Conservation (phyloP, 2,113 vertebrate genomes). For the Numida meleagris region DNA sequence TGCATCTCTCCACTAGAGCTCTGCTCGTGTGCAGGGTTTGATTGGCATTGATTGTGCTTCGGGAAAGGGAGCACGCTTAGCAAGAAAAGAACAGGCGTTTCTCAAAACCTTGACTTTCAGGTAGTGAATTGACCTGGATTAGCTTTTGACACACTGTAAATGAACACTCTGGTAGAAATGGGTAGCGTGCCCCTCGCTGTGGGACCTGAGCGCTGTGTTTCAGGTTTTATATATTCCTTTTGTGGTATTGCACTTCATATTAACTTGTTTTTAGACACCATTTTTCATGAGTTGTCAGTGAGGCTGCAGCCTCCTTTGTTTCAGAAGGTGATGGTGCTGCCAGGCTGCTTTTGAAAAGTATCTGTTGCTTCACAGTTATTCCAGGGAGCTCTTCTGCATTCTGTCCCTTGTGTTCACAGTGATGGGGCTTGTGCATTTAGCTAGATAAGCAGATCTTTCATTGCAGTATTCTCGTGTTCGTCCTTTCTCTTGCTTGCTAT, state of each 20-base stretch:
- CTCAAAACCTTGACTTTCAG: constrained; percentile 54
- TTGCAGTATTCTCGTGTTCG: constrained; percentile 49
- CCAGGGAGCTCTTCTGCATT: constrained; percentile 45
- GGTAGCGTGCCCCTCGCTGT: neutral
- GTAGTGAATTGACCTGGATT: constrained; percentile 65
- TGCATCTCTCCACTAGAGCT: constrained; percentile 63
- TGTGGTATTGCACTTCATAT: constrained; percentile 28
- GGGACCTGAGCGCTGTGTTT: neutral
- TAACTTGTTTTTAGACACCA: constrained; percentile 54
- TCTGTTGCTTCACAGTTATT: constrained; percentile 52
- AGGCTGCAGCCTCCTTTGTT: constrained; percentile 38
- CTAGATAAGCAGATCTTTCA: constrained; percentile 63
- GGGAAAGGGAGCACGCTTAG: constrained; percentile 44
- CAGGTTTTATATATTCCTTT: constrained; percentile 33
- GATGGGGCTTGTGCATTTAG: constrained; percentile 35
- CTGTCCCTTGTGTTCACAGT: constrained; percentile 2
- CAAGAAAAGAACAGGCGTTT: constrained; percentile 51
- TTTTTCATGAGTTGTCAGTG: constrained; percentile 51
- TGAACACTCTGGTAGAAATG: constrained; percentile 36
- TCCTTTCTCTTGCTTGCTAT: constrained; percentile 43
- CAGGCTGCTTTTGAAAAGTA: constrained; percentile 32
- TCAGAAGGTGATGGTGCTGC: constrained; percentile 14
- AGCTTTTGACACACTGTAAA: constrained; percentile 63
- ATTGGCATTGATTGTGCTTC: constrained; percentile 69
- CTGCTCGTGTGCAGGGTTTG: constrained; percentile 59